Conservation (phyloP, 35 echinoderm and acorn worm genomes). For the Amphiura filiformis region DNA sequence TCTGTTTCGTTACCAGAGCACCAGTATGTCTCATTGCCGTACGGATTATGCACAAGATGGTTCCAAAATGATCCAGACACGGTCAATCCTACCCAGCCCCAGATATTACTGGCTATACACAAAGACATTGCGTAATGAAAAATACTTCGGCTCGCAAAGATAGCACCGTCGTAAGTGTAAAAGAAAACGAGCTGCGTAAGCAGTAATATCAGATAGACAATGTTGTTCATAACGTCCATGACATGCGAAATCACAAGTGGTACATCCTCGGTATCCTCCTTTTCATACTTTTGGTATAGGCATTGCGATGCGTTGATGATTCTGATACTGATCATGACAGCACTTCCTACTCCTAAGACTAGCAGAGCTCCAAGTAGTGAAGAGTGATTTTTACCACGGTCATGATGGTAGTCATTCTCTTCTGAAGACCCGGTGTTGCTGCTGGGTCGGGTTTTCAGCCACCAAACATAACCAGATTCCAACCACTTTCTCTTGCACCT, state of each 20-base stretch:
- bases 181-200: not conserved
- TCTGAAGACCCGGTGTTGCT: not conserved
- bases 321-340: not conserved
- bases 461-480: not conserved
- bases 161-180: not conserved
- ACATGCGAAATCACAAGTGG: not conserved
- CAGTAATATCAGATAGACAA: not conserved
- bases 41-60: not conserved
- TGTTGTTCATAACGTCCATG: not conserved
- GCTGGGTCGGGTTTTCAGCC: not conserved
- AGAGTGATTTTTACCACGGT: not conserved
- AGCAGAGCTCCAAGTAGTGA: not conserved
- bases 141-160: not conserved
- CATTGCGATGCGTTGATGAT: not conserved
- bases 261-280: not conserved
- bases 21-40: not conserved
- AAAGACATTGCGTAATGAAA: not conserved
- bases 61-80: not conserved
- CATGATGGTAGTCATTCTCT: not conserved
- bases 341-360: not conserved
- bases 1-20: not conserved
- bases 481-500: not conserved
- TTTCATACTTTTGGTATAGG: not conserved
- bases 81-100: not conserved
- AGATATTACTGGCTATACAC: not conserved